These are phyloP conservation scores for Trisateles emortualis DNA, from an alignment of 2,888 invertebrate species.

Conservation along the genomic window DNA sequence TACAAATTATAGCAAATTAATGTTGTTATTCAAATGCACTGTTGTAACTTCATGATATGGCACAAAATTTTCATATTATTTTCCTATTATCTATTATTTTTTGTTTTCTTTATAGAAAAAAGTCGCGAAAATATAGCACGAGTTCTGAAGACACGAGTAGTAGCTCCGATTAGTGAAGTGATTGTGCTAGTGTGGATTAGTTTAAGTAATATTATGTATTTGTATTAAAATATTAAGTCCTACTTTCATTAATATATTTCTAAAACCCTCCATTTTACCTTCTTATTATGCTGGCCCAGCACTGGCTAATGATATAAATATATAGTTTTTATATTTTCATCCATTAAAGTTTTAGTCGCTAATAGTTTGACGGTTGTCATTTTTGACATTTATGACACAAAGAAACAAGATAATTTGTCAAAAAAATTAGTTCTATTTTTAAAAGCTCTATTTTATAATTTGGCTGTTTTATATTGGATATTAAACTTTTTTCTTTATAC, in stretches of 20 bases:
- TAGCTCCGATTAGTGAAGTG: constrained; percentile 80
- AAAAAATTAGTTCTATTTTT: too few relatives aligned
- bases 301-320: not conserved
- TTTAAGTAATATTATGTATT: constrained; percentile 67
- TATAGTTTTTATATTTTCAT: too few relatives aligned
- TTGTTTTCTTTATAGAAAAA: constrained; percentile 85
- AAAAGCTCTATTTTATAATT: too few relatives aligned
- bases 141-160: constrained; percentile 81
- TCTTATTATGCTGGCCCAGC: constrained; percentile 29
- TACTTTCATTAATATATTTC: constrained; percentile 53
- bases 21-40: constrained; percentile 5
- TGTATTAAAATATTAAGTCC: constrained; percentile 52
- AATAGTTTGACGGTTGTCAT: too few relatives aligned
- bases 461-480: too few relatives aligned
- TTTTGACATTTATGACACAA: too few relatives aligned
- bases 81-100: constrained; percentile 63
- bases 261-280: constrained; percentile 38
- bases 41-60: constrained; percentile 48
- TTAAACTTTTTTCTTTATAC: too few relatives aligned
- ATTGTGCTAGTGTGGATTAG: constrained; percentile 64
- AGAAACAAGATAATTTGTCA: too few relatives aligned
- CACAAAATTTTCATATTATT: constrained; percentile 47
- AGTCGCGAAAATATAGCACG: constrained; percentile 82
- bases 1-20: not conserved
- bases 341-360: too few relatives aligned